Conservation (phyloP, 2,797 vertebrate species). For the Pseudomugil gertrudae region DNA sequence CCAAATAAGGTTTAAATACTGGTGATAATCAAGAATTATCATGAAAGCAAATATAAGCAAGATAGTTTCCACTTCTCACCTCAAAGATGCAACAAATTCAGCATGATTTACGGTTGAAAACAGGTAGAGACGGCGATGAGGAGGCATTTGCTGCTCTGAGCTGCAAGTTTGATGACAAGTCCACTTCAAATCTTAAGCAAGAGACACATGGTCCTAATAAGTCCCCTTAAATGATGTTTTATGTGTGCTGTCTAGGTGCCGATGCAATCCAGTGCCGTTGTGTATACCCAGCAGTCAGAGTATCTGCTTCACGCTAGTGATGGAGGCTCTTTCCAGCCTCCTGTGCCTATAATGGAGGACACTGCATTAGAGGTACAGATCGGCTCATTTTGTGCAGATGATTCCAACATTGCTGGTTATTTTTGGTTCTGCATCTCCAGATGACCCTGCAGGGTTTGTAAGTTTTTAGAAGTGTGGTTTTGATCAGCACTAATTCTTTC, state of each 20-base stretch:
- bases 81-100: not conserved
- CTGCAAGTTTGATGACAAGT: too few species aligned
- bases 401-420: not conserved
- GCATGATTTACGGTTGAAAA: not conserved
- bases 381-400: too few species aligned
- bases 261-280: conserved; percentile 39
- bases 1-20: too few species aligned
- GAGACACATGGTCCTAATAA: not conserved
- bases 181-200: too few species aligned
- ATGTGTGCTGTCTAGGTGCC: conserved; percentile 42
- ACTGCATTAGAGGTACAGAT: conserved; percentile 47
- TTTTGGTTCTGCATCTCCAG: not conserved
- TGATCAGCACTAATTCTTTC: not conserved
- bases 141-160: not conserved
- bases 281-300: conserved; percentile 64
- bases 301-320: conserved; percentile 53
- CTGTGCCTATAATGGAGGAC: conserved; percentile 42
- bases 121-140: not conserved
- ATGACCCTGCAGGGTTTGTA: not conserved
- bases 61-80: too few species aligned
- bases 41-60: too few species aligned
- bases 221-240: not conserved
- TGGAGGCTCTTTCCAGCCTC: conserved; percentile 34
- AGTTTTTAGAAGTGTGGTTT: not conserved
- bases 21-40: too few species aligned